phyloP scores from a whole-genome alignment of 2,113 vertebrate species.

The Rissa tridactyla region DNA sequence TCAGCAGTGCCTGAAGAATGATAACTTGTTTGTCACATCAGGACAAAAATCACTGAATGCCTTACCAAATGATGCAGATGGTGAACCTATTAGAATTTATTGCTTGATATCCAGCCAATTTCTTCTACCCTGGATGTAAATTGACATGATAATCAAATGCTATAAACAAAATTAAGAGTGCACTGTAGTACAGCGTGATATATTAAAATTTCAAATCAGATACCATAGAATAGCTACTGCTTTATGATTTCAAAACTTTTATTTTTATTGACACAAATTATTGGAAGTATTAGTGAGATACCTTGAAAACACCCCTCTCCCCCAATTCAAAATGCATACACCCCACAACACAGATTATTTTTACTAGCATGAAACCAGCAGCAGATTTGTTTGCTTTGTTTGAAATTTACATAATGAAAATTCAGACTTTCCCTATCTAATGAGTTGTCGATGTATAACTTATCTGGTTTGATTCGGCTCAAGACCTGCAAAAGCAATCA shows the following conservation, averaged over 20 bases:
- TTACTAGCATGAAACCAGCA: neutral
- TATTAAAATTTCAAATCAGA: neutral
- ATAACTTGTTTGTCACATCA: slow-evolving; percentile 14
- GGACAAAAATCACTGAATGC: slow-evolving; percentile 13
- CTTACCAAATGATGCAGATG: slow-evolving; percentile 41
- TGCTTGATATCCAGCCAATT: neutral
- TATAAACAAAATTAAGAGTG: slow-evolving; percentile 31
- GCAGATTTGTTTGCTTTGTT: neutral
- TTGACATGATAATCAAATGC: slow-evolving; percentile 24
- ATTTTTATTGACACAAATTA: neutral
- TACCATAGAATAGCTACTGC: neutral
- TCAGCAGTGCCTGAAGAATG: neutral
- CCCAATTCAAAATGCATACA: neutral
- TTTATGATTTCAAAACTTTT: neutral
- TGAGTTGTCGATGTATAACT: neutral
- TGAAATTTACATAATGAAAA: neutral
- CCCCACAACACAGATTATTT: neutral
- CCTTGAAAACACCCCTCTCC: neutral
- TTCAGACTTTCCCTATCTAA: neutral
- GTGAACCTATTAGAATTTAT: slow-evolving; percentile 9
- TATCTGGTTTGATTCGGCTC: neutral
- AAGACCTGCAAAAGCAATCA: neutral
- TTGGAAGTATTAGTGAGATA: neutral
- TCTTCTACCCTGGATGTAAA: slow-evolving; percentile 32
- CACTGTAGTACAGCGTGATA: neutral